phyloP scores from a whole-genome alignment of 2,113 vertebrate species.

The Reinhardtius hippoglossoides region DNA sequence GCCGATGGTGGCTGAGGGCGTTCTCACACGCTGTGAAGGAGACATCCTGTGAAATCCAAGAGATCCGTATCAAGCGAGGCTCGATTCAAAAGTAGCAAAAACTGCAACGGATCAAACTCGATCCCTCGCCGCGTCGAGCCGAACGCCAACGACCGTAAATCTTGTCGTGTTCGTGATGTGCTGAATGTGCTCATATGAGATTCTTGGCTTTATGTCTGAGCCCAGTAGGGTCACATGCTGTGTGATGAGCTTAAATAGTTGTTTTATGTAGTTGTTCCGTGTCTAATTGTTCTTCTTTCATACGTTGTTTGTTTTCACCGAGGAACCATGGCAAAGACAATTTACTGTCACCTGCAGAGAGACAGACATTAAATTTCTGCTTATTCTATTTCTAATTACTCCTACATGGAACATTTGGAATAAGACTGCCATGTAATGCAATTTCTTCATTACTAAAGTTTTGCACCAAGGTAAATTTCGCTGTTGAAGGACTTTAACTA shows the following conservation, averaged over 20 bases:
- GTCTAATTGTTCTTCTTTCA: conserved; percentile 71
- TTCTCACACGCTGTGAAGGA: conserved; percentile 67
- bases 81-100: conserved; percentile 62
- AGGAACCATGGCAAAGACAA: conserved; percentile 77
- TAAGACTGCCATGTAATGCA: conserved; percentile 74
- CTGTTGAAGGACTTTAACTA: conserved; percentile 68
- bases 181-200: conserved; percentile 56
- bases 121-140: conserved; percentile 56
- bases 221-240: conserved; percentile 58
- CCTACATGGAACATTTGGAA: conserved; percentile 77
- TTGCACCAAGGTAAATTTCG: conserved; percentile 69
- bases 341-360: conserved; percentile 80
- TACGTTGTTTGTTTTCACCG: conserved; percentile 67
- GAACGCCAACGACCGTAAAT: conserved; percentile 41
- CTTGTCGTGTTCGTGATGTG: conserved; percentile 27
- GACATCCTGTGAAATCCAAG: conserved; percentile 61
- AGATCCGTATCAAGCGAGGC: conserved; percentile 60
- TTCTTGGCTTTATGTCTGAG: conserved; percentile 57
- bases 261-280: conserved; percentile 60
- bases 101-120: conserved; percentile 63
- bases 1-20: conserved; percentile 75
- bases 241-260: conserved; percentile 54
- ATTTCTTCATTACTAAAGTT: conserved; percentile 77
- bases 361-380: conserved; percentile 74
- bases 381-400: conserved; percentile 79